Base-by-base conservation (phyloP, 2,113 vertebrate species). In the Motacilla tschutschensis region DNA sequence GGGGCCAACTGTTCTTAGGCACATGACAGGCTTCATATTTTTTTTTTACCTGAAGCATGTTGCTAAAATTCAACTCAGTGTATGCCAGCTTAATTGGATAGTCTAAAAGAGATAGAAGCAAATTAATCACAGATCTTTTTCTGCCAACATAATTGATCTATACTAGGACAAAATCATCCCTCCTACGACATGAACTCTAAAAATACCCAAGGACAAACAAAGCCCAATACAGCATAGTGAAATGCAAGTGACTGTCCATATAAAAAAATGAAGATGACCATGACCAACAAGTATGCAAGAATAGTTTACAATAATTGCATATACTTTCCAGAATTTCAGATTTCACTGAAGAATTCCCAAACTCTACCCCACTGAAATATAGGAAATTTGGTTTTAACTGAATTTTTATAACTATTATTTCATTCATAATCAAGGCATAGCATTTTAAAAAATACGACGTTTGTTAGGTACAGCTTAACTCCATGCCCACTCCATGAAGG, bases 91-190 rank as follows among this genome's bases (percentile, higher is more conserved):
- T 93, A 93, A 90, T 88, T 94, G 88, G 76, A 83, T 82, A 88
- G 55, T 47, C 58, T 91, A 87, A 60, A 92, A 89, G 62, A 83
- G 57, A 90, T 51, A 58, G 14, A 92, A 93, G 18, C 70, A 73
- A 88, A 91, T 95, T 95, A 60, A 83, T 88, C 25, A 74, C 72
- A 90, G 85, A 95, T 71, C 5, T 31, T 92, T 93, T 93, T 91
- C 65, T 80, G 67, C 84, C 54, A 94, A 85, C n/a, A 36, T 86
- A 92, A 94, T 36, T 81, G 43, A 79, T 92, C 83, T 76, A 77
- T 64, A 94, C 19, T 54, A 62, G 18, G 54, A 90, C 26, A 92
- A 93, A 48, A 25, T 33, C 17, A 87, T 43, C 19, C 43, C 16
- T 91, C 79, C 20, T 88, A 90, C 60, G 66, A 75, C 9, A 38